Base-by-base conservation (phyloP, 1,140 invertebrate species). In the Zophobas atratus region DNA sequence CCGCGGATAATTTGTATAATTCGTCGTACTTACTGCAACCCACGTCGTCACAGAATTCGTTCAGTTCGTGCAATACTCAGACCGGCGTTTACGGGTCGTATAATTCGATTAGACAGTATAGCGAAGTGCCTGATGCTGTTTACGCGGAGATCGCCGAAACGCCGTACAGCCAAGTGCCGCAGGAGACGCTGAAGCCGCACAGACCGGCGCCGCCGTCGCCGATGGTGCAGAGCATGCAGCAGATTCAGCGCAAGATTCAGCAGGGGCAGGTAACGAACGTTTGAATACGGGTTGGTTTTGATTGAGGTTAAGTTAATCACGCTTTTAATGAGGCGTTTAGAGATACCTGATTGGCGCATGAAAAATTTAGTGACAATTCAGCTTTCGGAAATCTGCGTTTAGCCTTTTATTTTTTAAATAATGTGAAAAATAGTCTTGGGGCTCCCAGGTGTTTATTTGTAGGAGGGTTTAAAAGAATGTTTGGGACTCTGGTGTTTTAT, bases 121-220 rank as follows among this genome's bases (percentile, higher is more conserved):
- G 86, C 60, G 87, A 84, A 72, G 79, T 81, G 1, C 39, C 34
- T 57, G 77, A 80, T 5, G 80, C 79, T 55, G 74, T 86, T 4
- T 87, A 87, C 75, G 79, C 79, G 5, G 86, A 86, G 79, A 85
- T 87, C 51, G 82, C 85, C 0, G 86, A 87, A 6, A 82, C 85
- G 78, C 55, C 84, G 8, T 87, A 87, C 57, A 86, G 84, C 79
- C 80, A 83, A 70, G 83, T 85, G 67, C 84, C 84, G 36, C 79
- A 81, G 4, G 80, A 84, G 38, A 74, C 76, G 0, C 79, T 86
- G 38, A 84, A 81, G 41, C 86, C 86, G 2, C 85, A 86, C 67
- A 76, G 86, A n/a, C 85, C 85, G 4, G 86, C 85, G n/a, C 85
- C 86, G 1, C 81, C 83, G 34, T 83, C 84, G 8, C 84, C 84